These are phyloP conservation scores for Papilio polyxenes DNA, from an alignment of 1,140 invertebrate genomes.

Conservation along the genomic window DNA sequence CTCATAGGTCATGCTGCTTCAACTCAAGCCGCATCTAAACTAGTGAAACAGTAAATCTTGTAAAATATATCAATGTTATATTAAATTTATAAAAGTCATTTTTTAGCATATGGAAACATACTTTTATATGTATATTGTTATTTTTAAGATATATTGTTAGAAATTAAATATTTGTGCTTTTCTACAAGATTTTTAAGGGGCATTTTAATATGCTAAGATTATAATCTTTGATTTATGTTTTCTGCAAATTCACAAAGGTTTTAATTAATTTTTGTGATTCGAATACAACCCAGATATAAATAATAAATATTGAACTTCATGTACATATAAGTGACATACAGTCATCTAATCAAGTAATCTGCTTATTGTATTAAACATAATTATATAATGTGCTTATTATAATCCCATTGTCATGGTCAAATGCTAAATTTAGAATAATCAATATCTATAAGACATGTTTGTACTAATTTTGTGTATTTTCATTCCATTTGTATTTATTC, in stretches of 20 bases:
- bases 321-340: not conserved
- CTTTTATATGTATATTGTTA: conserved; percentile 14
- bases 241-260: not conserved
- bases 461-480: not conserved
- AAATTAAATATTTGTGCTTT: not conserved
- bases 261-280: not conserved
- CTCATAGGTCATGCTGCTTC: conserved; percentile 67
- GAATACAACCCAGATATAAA: not conserved
- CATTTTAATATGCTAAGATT: not conserved
- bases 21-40: conserved; percentile 55
- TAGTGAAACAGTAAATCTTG: not conserved
- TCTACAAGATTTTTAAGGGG: not conserved
- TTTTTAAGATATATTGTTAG: conserved; percentile 7
- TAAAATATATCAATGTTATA: not conserved
- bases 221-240: not conserved
- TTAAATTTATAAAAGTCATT: conserved; percentile 2
- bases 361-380: not conserved
- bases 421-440: conserved; percentile 7
- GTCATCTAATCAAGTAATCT: not conserved
- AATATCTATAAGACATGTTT: not conserved
- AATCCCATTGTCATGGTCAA: not conserved
- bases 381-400: conserved; percentile 4
- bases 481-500: not conserved
- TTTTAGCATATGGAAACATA: not conserved
- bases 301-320: not conserved